Conservation (phyloP, 2,797 vertebrate genomes). For the Urocyon cinereoargenteus region DNA sequence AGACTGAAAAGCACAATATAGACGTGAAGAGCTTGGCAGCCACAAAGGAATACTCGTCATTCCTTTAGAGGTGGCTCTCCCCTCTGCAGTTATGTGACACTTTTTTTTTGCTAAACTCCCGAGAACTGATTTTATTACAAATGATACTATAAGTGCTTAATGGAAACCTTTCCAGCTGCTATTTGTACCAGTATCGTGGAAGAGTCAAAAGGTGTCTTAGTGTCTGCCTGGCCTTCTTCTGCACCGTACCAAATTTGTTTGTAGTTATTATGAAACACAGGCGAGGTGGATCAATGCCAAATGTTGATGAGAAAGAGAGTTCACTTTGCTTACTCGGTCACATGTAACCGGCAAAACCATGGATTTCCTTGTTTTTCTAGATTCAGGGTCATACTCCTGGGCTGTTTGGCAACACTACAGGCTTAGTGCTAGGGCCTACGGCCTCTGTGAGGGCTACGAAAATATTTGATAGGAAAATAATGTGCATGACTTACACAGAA, state of each 20-base stretch:
- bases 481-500: background rate
- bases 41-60: background rate
- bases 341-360: background rate
- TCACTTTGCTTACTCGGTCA: background rate
- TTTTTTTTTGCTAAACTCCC: background rate
- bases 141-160: background rate
- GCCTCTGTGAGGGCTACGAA: conserved; percentile 1
- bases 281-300: background rate
- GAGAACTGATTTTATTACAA: background rate
- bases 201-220: background rate
- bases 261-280: background rate
- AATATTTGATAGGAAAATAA: conserved; percentile 28
- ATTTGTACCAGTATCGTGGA: background rate
- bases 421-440: background rate
- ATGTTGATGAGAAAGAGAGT: background rate
- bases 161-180: background rate
- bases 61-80: background rate
- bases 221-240: background rate
- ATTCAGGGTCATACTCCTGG: background rate
- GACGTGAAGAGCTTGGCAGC: background rate
- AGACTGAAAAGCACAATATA: background rate
- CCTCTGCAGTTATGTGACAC: background rate
- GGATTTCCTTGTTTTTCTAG: background rate
- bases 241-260: background rate
- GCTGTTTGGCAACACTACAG: background rate